phyloP scores from a whole-genome alignment of 2,888 invertebrate species.

The Apamea anceps region DNA sequence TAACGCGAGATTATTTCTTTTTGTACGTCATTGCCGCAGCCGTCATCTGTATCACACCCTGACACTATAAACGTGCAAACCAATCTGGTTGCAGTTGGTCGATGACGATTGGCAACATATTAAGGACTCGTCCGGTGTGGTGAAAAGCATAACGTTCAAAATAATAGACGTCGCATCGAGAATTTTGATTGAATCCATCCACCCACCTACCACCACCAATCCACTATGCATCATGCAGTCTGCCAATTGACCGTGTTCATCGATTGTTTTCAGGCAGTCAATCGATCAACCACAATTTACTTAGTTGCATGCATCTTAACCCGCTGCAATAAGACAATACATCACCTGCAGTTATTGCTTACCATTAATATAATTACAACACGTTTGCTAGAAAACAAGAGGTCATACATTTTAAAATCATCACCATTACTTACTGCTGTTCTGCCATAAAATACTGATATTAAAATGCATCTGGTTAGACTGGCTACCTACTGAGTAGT shows the following conservation, averaged over 20 bases:
- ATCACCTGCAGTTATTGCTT: slow-evolving; percentile 12
- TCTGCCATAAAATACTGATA: slow-evolving; percentile 13
- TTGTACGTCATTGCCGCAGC: too few species aligned
- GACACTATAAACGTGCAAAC: background rate
- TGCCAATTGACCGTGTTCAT: background rate
- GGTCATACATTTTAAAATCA: slow-evolving; percentile 35
- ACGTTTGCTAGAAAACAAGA: background rate
- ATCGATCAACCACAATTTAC: background rate
- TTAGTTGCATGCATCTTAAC: background rate
- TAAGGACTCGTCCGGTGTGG: background rate
- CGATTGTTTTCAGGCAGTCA: background rate
- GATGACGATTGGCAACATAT: background rate
- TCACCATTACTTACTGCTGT: slow-evolving; percentile 42
- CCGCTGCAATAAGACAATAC: background rate
- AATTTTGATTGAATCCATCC: too few species aligned
- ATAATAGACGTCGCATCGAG: background rate
- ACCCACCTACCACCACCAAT: too few species aligned
- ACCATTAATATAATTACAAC: slow-evolving; percentile 12
- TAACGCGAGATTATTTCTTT: too few species aligned
- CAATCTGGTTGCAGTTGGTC: background rate
- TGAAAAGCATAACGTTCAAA: background rate
- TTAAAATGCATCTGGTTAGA: slow-evolving; percentile 35
- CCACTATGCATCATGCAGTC: background rate
- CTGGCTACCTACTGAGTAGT: slow-evolving; percentile 13
- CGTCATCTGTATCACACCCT: background rate